These are phyloP conservation scores for Caenorhabditis panamensis DNA, from an alignment of 2,888 invertebrate genomes.

Conservation along the genomic window DNA sequence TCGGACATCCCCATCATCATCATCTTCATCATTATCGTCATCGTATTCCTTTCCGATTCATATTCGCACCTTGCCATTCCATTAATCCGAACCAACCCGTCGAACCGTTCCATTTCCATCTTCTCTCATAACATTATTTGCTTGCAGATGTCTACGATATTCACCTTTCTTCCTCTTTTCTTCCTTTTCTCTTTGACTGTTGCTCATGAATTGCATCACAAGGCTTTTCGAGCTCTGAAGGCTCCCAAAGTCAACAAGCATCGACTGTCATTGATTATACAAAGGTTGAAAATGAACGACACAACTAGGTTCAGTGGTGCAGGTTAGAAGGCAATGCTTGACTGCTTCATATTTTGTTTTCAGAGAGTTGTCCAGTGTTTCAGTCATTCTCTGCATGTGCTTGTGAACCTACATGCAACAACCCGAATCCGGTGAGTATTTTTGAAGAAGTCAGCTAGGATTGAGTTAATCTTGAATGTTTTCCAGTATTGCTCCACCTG, in stretches of 20 bases:
- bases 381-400: conserved; percentile 45
- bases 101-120: conserved; percentile 27
- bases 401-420: conserved; percentile 47
- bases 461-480: background rate
- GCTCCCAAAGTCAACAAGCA: conserved; percentile 43
- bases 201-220: conserved; percentile 26
- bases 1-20: conserved; percentile 29
- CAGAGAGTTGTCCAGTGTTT: conserved; percentile 43
- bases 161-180: conserved; percentile 10
- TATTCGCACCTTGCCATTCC: conserved; percentile 51
- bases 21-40: conserved; percentile 21
- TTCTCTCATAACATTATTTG: conserved; percentile 1
- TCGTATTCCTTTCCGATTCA: conserved; percentile 42
- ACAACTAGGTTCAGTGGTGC: conserved; percentile 18
- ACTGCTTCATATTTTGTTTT: background rate
- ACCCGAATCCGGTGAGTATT: conserved; percentile 41
- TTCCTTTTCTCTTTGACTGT: background rate
- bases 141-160: conserved; percentile 22
- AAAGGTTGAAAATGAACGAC: conserved; percentile 30
- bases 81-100: background rate
- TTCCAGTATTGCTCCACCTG: conserved; percentile 29
- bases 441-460: background rate
- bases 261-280: conserved; percentile 44
- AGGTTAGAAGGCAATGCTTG: background rate
- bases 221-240: conserved; percentile 45